Evolutionary conservation across 2,888 invertebrate species (phyloP), one percentile per base, ranked within the genome.

Genomic region (Drosophila testacea): DNA sequence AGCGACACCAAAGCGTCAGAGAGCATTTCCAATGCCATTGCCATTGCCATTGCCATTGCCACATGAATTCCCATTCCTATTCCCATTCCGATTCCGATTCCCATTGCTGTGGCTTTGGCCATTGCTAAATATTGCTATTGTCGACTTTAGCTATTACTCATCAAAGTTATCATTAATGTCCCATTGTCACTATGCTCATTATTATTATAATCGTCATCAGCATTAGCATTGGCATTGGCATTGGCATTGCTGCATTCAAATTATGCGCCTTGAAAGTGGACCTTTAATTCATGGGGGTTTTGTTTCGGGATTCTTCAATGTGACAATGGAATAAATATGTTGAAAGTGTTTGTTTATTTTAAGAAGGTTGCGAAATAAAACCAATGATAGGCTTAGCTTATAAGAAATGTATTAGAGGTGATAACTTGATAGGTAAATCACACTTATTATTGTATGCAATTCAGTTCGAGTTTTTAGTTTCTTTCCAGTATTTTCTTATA

Each of bases 121-220:
- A 16, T n/a, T 36, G 27, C 36, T 51, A 22, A 22, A 22, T 22
- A 7, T 27, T 28, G 46, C 59, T 16, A 22, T 34, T 47, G 52
- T 52, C 42, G 44, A 59, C 47, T 55, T 59, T 38, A 27, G 44
- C 50, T 57, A 77, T 81, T 86, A 86, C 63, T 83, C 81, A 81
- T 86, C 86, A 77, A 73, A 72, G 54, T 61, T 57, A 71, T 71
- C 73, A 72, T 47, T 30, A 72, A 54, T 60, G 28, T 60, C 72
- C 34, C 72, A 76, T 76, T 73, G 73, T 52, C 62, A 66, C 30
- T 60, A 34, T 56, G 52, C 48, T 59, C 47, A 69, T 68, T 55
- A 44, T 42, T 27, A 27, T 51, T 38, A n/a, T 34, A 22, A 42
- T 22, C 22, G 22, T 42, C 42, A 42, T 42, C 11, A 22, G 36